A percentile compares a stretch with the other conserved stretches of the same genome.
phyloP scores from a whole-genome alignment of 2,113 vertebrate genomes.

The Amphiprion ocellaris region DNA sequence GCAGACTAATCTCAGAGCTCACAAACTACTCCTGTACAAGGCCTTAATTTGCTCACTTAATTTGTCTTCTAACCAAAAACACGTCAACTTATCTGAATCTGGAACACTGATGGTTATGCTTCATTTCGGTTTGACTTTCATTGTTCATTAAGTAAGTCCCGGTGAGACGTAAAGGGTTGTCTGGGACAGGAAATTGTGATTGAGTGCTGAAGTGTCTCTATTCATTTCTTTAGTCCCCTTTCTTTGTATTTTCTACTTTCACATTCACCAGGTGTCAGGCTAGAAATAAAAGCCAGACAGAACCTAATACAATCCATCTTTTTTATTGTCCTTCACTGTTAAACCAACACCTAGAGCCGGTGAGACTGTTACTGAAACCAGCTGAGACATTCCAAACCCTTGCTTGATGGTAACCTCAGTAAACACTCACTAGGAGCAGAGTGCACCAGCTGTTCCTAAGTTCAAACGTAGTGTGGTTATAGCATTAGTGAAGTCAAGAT shows the following conservation, averaged over 20 bases:
- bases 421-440: not conserved
- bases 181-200: slow-evolving; percentile 23
- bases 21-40: slow-evolving; percentile 34
- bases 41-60: slow-evolving; percentile 18
- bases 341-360: slow-evolving; percentile 4
- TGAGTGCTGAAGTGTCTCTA: slow-evolving; percentile 13
- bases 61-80: slow-evolving; percentile 39
- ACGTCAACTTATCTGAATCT: slow-evolving; percentile 20
- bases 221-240: not conserved
- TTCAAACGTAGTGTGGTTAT: not conserved
- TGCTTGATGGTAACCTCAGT: not conserved
- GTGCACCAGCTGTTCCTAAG: not conserved
- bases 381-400: slow-evolving; percentile 5
- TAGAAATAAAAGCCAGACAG: slow-evolving; percentile 12
- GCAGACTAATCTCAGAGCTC: slow-evolving; percentile 43
- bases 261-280: slow-evolving; percentile 2
- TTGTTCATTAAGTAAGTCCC: slow-evolving; percentile 6
- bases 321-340: slow-evolving; percentile 9
- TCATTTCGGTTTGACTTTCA: slow-evolving; percentile 25
- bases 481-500: not conserved
- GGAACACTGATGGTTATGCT: not conserved
- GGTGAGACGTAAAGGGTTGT: not conserved
- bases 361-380: not conserved
- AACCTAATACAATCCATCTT: not conserved
- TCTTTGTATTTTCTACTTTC: slow-evolving; percentile 4